Evolutionary conservation across 2,888 invertebrate species (phyloP), one percentile per base, ranked within the genome.

Genomic region (Tholera decimalis): DNA sequence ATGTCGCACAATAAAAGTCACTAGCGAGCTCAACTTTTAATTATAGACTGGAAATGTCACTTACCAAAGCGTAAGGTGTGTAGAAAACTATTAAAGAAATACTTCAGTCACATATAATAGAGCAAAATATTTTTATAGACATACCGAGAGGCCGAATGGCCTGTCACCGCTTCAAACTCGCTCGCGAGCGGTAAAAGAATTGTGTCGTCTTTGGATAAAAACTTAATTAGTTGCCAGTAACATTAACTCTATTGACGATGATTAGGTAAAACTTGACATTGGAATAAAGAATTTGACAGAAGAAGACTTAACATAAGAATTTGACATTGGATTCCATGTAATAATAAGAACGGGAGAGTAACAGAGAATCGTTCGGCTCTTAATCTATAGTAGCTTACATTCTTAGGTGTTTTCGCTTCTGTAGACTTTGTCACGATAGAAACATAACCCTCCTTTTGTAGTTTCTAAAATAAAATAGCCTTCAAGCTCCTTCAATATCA

Each of bases 71-170:
- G 37, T 62, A 73, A 74, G 69, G 73, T 74, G 73, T 53, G 47
- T 49, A 59, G 51, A 59, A 53, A 74, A 69, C 69, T 59, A 73
- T 69, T 73, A 74, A 59, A 73, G 47, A 73, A 73, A 73, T 73
- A 54, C 61, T 35, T 49, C 2, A 28, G 18, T 26, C 1, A 62
- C 58, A 47, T 22, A 62, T 73, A 73, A 54, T 62, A 58, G 68
- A 51, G 55, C 35, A 37, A 73, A 49, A 68, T 73, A 73, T 73
- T 73, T 73, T 74, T 69, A 74, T 74, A 35, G 74, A 55, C 74
- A 73, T 73, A 39, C 73, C 73, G 18, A 18, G 49, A 62, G 62
- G 43, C 73, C 56, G 68, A 73, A 67, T 61, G 57, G 58, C 11
- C 57, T 54, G 53, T 56, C 54, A 57, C 54, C 54, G 50, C 46